A percentile compares a stretch with the other conserved stretches of the same genome.
Evolutionary conservation across 2,113 vertebrate genomes (phyloP).

Genomic region (Tachuris rubrigastra): DNA sequence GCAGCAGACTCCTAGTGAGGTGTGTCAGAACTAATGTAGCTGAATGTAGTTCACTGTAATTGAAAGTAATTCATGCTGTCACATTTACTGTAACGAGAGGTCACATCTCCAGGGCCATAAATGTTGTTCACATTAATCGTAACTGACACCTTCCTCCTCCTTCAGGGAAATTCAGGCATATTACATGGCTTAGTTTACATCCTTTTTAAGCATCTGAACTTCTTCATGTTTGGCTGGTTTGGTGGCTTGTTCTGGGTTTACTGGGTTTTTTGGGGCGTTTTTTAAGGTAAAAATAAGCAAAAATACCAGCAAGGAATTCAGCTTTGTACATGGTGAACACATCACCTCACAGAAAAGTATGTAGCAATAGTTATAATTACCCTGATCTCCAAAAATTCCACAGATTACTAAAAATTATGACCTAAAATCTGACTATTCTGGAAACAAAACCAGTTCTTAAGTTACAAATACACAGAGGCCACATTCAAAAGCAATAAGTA

Average conservation of each 20-base stretch:
- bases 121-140: conserved; percentile 70
- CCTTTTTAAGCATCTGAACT: conserved; percentile 41
- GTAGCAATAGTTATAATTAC: neutral
- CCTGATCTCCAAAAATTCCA: neutral
- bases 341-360: neutral
- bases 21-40: conserved; percentile 53
- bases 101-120: conserved; percentile 62
- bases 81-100: conserved; percentile 73
- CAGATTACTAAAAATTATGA: neutral
- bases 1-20: conserved; percentile 56
- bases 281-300: neutral
- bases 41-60: conserved; percentile 65
- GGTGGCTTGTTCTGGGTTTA: neutral
- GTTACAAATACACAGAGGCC: neutral
- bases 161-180: conserved; percentile 50
- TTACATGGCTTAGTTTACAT: conserved; percentile 23
- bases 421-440: neutral
- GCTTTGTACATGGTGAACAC: neutral
- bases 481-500: neutral
- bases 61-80: conserved; percentile 79
- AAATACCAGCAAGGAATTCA: neutral
- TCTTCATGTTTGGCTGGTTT: neutral
- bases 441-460: neutral
- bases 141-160: conserved; percentile 70
- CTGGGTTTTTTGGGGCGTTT: neutral